A percentile compares a stretch with the other conserved stretches of the same genome.
These are phyloP conservation scores for Ranitomeya imitator DNA, from an alignment of 2,113 vertebrate genomes.

Conservation along the genomic window DNA sequence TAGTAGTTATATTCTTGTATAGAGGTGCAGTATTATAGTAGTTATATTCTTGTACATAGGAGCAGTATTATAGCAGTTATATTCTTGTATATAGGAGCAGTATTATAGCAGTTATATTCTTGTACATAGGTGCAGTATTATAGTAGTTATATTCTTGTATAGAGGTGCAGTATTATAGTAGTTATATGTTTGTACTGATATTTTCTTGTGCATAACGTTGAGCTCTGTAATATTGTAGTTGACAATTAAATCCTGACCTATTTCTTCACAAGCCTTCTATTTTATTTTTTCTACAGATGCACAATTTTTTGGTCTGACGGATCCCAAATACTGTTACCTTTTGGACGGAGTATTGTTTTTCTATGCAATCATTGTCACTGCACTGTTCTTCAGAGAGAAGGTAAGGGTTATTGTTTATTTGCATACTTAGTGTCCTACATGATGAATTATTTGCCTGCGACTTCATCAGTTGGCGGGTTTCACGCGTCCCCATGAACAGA, in stretches of 20 bases:
- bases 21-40: too few relatives aligned
- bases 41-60: too few relatives aligned
- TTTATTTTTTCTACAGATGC: constrained; percentile 60
- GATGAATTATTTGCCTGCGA: too few relatives aligned
- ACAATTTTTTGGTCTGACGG: constrained; percentile 72
- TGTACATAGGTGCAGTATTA: background rate
- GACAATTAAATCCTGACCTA: background rate
- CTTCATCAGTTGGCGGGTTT: too few relatives aligned
- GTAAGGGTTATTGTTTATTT: constrained; percentile 67
- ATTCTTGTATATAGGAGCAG: background rate
- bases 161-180: background rate
- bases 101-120: background rate
- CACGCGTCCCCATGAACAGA: too few relatives aligned
- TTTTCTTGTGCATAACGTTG: too few relatives aligned
- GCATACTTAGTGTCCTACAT: too few relatives aligned
- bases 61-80: too few relatives aligned
- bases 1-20: too few relatives aligned
- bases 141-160: background rate
- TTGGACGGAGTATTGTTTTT: constrained; percentile 86
- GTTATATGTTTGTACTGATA: background rate
- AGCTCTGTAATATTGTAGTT: background rate
- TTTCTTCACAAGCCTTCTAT: background rate
- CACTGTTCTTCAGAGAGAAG: constrained; percentile 82
- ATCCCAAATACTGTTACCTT: constrained; percentile 83
- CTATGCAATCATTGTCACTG: constrained; percentile 83